Percentiles rank a stretch among this genome's conserved stretches.
Evolutionary conservation across 35 echinoderm and acorn worm species (phyloP).

Genomic region (Heliocidaris erythrogramma): DNA sequence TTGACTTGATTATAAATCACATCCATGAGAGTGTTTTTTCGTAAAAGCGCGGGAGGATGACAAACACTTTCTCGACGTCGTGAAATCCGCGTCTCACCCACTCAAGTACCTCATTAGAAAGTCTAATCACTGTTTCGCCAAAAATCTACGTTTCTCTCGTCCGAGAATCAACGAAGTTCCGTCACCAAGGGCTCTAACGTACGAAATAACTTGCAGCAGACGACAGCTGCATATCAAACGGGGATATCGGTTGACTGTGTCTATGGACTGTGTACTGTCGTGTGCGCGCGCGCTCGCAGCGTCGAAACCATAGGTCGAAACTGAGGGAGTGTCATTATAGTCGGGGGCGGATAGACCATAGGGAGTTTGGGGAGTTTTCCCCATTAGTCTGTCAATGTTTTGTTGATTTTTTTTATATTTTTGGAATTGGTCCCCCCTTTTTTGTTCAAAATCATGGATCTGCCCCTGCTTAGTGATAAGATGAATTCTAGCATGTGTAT

Average conservation of each 20-base stretch:
- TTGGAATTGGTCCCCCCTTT: too few relatives aligned
- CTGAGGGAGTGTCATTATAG: too few relatives aligned
- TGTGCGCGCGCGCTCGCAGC: background rate
- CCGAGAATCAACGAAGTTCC: background rate
- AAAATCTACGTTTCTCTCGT: background rate
- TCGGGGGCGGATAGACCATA: too few relatives aligned
- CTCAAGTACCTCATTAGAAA: background rate
- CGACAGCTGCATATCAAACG: background rate
- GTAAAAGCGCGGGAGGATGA: background rate
- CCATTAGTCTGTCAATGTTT: too few relatives aligned
- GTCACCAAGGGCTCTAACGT: background rate
- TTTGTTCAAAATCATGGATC: too few relatives aligned
- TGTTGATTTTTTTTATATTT: too few relatives aligned
- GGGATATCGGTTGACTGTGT: too few relatives aligned
- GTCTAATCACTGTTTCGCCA: background rate
- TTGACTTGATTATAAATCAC: too few relatives aligned
- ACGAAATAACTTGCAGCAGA: background rate
- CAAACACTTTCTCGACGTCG: background rate
- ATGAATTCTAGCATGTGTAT: too few relatives aligned
- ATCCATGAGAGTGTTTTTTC: background rate
- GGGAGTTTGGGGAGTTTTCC: too few relatives aligned
- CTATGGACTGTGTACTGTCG: background rate
- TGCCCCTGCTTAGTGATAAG: too few relatives aligned
- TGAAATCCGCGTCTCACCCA: background rate
- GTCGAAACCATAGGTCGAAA: background rate